Conservation (phyloP, 1,140 invertebrate genomes). For the Zaprionus ghesquierei region DNA sequence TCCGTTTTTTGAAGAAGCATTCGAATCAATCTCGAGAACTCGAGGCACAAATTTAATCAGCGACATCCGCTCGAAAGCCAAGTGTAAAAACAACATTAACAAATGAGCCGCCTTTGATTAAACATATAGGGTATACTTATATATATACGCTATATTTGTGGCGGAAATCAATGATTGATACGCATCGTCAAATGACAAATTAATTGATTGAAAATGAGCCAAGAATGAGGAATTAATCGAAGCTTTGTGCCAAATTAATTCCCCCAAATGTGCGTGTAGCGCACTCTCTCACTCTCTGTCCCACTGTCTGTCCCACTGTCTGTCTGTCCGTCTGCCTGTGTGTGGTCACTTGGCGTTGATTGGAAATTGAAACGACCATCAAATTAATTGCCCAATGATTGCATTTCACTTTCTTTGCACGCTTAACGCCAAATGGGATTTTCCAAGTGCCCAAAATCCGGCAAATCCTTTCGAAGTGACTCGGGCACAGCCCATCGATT, state of each 20-base stretch:
- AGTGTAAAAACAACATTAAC: conserved; percentile 36
- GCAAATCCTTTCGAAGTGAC: background rate
- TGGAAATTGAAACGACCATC: conserved; percentile 35
- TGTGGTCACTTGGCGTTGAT: conserved; percentile 39
- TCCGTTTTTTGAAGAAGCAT: background rate
- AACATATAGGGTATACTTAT: conserved; percentile 1
- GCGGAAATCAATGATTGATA: conserved; percentile 63
- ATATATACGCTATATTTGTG: background rate
- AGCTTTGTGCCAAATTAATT: conserved; percentile 37
- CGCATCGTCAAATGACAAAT: conserved; percentile 66
- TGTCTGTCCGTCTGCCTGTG: conserved; percentile 5
- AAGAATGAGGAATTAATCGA: conserved; percentile 39
- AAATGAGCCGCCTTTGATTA: conserved; percentile 40
- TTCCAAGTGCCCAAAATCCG: background rate
- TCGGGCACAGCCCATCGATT: background rate
- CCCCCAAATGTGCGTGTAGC: background rate
- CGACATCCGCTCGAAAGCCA: conserved; percentile 30
- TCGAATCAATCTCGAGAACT: background rate
- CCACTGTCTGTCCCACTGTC: background rate
- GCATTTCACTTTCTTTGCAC: conserved; percentile 1
- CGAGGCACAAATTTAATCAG: conserved; percentile 18
- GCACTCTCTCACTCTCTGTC: background rate
- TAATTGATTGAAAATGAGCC: conserved; percentile 52
- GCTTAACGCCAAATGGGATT: background rate
- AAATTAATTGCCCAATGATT: conserved; percentile 46